Base-by-base conservation (phyloP, 2,888 invertebrate genomes). In the Epinotia nisella region DNA sequence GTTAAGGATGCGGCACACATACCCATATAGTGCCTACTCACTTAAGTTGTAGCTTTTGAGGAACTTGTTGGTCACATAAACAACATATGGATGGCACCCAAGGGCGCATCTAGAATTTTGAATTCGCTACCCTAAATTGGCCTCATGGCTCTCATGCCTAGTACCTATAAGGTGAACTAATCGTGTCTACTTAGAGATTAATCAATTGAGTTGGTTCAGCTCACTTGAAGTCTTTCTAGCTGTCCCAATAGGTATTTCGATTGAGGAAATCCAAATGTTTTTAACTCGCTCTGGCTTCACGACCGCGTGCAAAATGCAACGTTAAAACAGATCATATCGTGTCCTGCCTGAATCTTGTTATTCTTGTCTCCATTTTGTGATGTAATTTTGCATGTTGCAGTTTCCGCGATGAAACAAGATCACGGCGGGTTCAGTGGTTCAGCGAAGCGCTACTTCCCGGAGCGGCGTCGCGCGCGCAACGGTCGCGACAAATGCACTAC, bases 391-490 rank as follows among this genome's bases (percentile, higher is more conserved):
- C 67, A 21, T 70, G 59, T 59, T 35, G 49, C 67, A 71, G 69
- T 75, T 75, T 76, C 55, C 64, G 75, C 74, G 70, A 66, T 68
- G 64, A 69, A 76, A 71, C 67, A 71, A 70, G 69, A 67, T 72
- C 68, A 64, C 51, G 58, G 45, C 71, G 62, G 71, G 75, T 65
- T 68, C 65, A 49, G 71, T 60, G 61, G 62, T 65, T 62, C 75
- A 75, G 21, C 76, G 74, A 70, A 75, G 76, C 76, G 76, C 64
- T 73, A 72, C 74, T 73, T 74, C 69, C 76, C 51, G 73, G 71
- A 73, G 68, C 68, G 56, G 65, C 29, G 53, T 60, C 66, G 76
- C 72, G 70, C 72, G 69, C 70, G 71, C 74, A 76, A 71, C 69
- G 74, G 62, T 71, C 59, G 76, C 71, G 69, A 74, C 74, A 66